phyloP scores from a whole-genome alignment of 1,140 invertebrate genomes.

The Manduca sexta region DNA sequence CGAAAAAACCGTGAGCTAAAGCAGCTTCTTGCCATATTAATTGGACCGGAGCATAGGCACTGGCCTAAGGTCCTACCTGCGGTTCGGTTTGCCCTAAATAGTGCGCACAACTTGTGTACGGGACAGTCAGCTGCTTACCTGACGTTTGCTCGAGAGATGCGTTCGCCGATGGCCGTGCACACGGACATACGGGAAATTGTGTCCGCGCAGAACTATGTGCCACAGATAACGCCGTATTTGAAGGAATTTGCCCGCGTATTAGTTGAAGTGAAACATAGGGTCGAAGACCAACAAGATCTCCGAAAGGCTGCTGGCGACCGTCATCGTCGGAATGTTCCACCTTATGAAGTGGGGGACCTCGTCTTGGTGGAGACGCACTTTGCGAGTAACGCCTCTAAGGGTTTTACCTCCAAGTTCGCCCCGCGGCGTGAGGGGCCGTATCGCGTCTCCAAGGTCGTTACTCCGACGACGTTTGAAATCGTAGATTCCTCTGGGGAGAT shows the following conservation, averaged over 20 bases:
- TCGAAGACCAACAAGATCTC: conserved; percentile 10
- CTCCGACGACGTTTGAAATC: conserved; percentile 7
- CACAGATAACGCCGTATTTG: conserved; percentile 17
- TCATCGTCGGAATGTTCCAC: background rate
- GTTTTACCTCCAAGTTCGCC: conserved; percentile 23
- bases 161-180: conserved; percentile 1
- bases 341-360: conserved; percentile 11
- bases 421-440: conserved; percentile 31
- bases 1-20: conserved; percentile 29
- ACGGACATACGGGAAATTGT: conserved; percentile 9
- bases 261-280: background rate
- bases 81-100: conserved; percentile 24
- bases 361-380: conserved; percentile 21
- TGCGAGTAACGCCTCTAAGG: conserved; percentile 16
- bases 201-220: conserved; percentile 5
- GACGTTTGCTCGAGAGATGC: conserved; percentile 14
- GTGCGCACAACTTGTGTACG: conserved; percentile 5
- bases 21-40: conserved; percentile 9
- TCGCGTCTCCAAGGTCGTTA: background rate
- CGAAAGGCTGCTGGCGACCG: conserved; percentile 7
- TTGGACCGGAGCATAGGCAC: conserved; percentile 11
- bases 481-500: background rate
- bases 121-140: conserved; percentile 12
- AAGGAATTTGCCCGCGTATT: conserved; percentile 1
- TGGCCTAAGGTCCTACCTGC: conserved; percentile 15